A percentile compares a stretch with the other conserved stretches of the same genome.
Conservation (phyloP, 2,113 vertebrate species). For the Nicator chloris region DNA sequence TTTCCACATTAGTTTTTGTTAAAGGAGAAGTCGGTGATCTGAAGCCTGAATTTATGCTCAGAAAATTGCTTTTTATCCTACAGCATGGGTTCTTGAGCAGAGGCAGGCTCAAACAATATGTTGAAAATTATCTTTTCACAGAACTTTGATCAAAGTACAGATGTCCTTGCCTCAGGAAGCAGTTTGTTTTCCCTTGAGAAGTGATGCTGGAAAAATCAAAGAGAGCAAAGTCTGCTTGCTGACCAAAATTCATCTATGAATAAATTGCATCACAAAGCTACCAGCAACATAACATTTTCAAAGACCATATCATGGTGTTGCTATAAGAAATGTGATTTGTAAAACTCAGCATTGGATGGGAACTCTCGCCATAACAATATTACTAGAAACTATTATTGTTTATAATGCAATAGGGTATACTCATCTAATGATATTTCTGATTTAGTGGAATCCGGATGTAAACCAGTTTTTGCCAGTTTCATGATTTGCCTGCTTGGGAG, state of each 20-base stretch:
- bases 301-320: background rate
- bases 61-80: constrained; percentile 16
- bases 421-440: background rate
- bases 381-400: background rate
- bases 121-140: constrained; percentile 26
- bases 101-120: background rate
- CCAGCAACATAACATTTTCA: background rate
- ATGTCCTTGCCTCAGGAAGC: constrained; percentile 17
- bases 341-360: background rate
- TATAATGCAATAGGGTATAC: background rate
- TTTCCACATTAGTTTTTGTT: background rate
- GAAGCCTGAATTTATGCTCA: constrained; percentile 3
- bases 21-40: background rate
- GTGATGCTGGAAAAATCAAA: background rate
- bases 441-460: background rate
- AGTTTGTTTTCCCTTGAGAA: background rate
- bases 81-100: background rate
- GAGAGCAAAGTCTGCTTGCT: background rate
- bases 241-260: background rate
- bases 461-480: background rate
- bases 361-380: background rate
- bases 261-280: background rate
- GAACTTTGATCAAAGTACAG: constrained; percentile 23
- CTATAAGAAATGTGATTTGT: background rate
- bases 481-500: background rate